phyloP scores from a whole-genome alignment of 2,797 vertebrate species.

The Limosa lapponica region DNA sequence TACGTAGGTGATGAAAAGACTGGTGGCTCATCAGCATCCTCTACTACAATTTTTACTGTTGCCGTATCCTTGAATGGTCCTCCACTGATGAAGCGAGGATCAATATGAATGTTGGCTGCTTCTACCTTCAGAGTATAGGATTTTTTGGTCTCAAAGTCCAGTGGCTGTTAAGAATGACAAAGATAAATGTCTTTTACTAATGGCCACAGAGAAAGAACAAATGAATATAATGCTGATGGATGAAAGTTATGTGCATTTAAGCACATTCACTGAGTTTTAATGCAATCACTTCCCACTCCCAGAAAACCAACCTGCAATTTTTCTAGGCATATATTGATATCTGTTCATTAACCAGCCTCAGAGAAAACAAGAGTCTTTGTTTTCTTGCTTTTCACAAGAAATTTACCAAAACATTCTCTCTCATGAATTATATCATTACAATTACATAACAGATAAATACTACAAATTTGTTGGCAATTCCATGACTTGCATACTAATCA shows the following conservation, averaged over 20 bases:
- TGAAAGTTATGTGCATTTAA: conserved; percentile 67
- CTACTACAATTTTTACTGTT: conserved; percentile 90
- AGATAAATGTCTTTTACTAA: conserved; percentile 78
- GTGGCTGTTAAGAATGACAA: conserved; percentile 83
- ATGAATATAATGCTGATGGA: conserved; percentile 69
- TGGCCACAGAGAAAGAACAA: conserved; percentile 74
- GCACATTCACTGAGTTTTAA: conserved; percentile 63
- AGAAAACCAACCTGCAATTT: conserved; percentile 56
- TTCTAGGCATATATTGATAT: conserved; percentile 62
- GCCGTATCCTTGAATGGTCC: conserved; percentile 95
- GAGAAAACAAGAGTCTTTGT: conserved; percentile 47
- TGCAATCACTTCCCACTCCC: conserved; percentile 43
- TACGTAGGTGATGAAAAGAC: conserved; percentile 91
- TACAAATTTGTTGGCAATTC: conserved; percentile 61
- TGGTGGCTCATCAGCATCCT: conserved; percentile 94
- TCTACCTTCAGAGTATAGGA: conserved; percentile 94
- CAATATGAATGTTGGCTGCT: conserved; percentile 88
- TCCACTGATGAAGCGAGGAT: conserved; percentile 84
- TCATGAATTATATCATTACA: conserved; percentile 59
- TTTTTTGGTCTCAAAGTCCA: conserved; percentile 94
- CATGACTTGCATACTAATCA: conserved; percentile 54
- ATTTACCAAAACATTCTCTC: conserved; percentile 60
- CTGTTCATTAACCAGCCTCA: conserved; percentile 67
- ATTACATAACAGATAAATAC: conserved; percentile 68
- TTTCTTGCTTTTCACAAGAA: conserved; percentile 64